Evolutionary conservation across 2,797 vertebrate genomes (phyloP).

Genomic region (Enteromius trimaculatus): DNA sequence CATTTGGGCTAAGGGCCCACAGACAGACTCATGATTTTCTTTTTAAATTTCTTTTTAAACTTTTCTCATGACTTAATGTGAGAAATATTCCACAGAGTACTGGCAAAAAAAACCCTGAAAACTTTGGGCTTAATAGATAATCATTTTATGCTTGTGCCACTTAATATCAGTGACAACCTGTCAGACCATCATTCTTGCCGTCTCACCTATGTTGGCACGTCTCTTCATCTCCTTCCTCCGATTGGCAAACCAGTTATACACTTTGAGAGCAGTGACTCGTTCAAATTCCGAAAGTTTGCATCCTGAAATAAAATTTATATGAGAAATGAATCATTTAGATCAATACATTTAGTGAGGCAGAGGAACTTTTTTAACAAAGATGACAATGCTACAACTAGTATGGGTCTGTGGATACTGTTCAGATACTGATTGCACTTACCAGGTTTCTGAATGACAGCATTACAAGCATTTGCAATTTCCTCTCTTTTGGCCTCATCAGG

Average conservation of each 20-base stretch:
- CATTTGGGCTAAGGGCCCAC: neutral
- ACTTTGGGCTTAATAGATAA: neutral
- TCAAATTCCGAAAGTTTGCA: slow-evolving; percentile 85
- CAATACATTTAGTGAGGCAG: neutral
- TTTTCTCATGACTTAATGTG: neutral
- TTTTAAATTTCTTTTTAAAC: neutral
- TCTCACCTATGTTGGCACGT: slow-evolving; percentile 83
- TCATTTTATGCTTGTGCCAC: neutral
- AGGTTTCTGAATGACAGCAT: slow-evolving; percentile 86
- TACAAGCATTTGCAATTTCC: slow-evolving; percentile 84
- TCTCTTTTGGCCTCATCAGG: slow-evolving; percentile 83
- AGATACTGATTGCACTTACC: slow-evolving; percentile 62
- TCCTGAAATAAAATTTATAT: slow-evolving; percentile 64
- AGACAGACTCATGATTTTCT: neutral
- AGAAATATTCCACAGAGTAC: neutral
- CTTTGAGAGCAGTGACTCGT: slow-evolving; percentile 83
- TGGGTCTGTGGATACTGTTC: neutral
- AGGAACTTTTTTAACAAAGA: neutral
- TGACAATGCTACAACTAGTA: neutral
- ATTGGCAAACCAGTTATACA: slow-evolving; percentile 88
- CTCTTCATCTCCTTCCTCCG: slow-evolving; percentile 88
- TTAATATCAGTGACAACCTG: neutral
- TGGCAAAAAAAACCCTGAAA: neutral
- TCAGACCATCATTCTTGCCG: neutral
- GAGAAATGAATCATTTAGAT: slow-evolving; percentile 15